Evolutionary conservation across 1,140 invertebrate species (phyloP).

Genomic region (Drosophila nikananu): DNA sequence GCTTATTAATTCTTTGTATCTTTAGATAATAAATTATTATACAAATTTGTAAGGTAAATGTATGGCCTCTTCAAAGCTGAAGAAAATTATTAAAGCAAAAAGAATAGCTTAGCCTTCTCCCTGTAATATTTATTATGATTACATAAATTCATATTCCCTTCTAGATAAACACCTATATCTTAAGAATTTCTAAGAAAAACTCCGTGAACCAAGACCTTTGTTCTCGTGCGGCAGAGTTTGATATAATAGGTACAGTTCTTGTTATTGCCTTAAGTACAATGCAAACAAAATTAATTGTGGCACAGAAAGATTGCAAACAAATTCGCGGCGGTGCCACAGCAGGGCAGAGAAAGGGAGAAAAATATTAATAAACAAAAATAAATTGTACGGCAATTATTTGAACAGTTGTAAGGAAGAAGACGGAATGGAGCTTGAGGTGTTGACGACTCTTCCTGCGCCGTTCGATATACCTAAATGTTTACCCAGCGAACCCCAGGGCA

Average conservation of each 20-base stretch:
- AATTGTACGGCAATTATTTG: constrained; percentile 53
- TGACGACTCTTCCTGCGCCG: constrained; percentile 34
- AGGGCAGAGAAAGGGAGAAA: constrained; percentile 27
- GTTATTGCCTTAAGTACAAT: constrained; percentile 60
- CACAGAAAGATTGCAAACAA: constrained; percentile 54
- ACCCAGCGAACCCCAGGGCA: constrained; percentile 14
- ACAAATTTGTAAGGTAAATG: too few relatives aligned
- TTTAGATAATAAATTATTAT: too few relatives aligned
- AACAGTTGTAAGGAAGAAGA: constrained; percentile 79
- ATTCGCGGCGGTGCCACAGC: constrained; percentile 38
- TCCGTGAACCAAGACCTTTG: constrained; percentile 15
- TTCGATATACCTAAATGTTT: constrained; percentile 53
- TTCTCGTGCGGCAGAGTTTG: constrained; percentile 45
- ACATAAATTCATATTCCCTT: not conserved
- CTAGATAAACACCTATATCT: constrained; percentile 14
- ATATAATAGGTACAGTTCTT: constrained; percentile 49
- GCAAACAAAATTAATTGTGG: constrained; percentile 76
- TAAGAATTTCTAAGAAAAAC: not conserved
- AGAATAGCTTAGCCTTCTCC: too few relatives aligned
- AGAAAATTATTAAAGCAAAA: not conserved
- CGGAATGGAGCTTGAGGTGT: constrained; percentile 43
- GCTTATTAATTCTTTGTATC: too few relatives aligned
- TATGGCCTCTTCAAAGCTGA: not conserved
- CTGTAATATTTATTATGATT: not conserved
- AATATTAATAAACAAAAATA: constrained; percentile 59